These are phyloP conservation scores for Aspiorhynchus laticeps DNA, from an alignment of 2,113 vertebrate species.

Conservation along the genomic window DNA sequence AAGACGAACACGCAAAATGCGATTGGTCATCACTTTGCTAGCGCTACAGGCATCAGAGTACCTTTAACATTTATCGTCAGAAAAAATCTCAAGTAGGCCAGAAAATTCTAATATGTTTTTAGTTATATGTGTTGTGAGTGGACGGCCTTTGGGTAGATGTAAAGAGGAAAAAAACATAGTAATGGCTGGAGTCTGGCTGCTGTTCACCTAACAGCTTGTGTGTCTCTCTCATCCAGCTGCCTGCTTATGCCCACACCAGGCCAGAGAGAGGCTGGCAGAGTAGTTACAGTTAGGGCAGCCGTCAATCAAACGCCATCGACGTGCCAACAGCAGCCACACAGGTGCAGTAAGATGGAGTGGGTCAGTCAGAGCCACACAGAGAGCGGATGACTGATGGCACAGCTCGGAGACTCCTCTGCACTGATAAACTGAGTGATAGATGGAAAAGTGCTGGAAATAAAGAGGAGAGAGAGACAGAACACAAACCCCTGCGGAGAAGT, in stretches of 20 bases:
- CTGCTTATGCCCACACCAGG: slow-evolving; percentile 33
- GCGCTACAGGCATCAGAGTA: slow-evolving; percentile 24
- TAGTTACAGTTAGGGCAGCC: slow-evolving; percentile 29
- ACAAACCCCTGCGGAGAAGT: slow-evolving; percentile 33
- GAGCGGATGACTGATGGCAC: slow-evolving; percentile 30
- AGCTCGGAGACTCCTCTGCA: slow-evolving; percentile 27
- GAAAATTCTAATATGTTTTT: neutral
- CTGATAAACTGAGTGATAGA: slow-evolving; percentile 62
- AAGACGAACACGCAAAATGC: neutral
- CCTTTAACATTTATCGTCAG: neutral
- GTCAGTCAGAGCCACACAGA: slow-evolving; percentile 39
- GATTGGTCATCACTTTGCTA: slow-evolving; percentile 23
- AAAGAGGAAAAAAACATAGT: neutral
- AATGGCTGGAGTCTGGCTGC: slow-evolving; percentile 21
- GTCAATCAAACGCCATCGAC: neutral
- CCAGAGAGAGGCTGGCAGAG: slow-evolving; percentile 24
- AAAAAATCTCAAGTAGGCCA: slow-evolving; percentile 18
- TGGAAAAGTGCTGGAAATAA: slow-evolving; percentile 7
- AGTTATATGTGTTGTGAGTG: neutral
- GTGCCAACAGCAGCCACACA: slow-evolving; percentile 22
- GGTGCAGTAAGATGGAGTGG: slow-evolving; percentile 36
- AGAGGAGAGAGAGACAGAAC: slow-evolving; percentile 13
- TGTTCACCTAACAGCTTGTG: slow-evolving; percentile 22
- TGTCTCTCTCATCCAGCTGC: slow-evolving; percentile 28
- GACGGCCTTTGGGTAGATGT: neutral